Base-by-base conservation (phyloP, 2,888 invertebrate species). In the Nephrocerus scutellatus region DNA sequence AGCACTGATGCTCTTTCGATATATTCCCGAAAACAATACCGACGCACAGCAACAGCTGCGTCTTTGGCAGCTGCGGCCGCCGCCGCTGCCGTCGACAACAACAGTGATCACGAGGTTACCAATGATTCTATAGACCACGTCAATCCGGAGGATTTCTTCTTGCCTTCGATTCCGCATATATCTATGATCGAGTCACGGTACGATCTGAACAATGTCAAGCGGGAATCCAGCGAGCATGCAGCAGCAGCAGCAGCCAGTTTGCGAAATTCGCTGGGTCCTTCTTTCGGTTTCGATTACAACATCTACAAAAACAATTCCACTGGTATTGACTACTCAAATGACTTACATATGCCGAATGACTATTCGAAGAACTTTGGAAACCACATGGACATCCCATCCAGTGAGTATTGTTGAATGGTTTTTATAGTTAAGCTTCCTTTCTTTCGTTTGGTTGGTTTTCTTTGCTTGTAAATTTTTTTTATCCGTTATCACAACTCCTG, bases 361-460 rank as follows among this genome's bases (percentile, higher is more conserved):
- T 68, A 62, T 52, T 53, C 63, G 12, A 68, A 68, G 52, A 62
- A 57, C 43, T 62, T 62, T 50, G 65, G 61, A 33, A 68, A 68
- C 38, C 69, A 69, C 46, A 68, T 69, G 67, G 69, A 69, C 46
- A 68, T 69, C 47, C 69, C 69, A 28, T 56, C 65, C 62, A 68
- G 69, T 69, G 64, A 56, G 63, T 61, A 28, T 23, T 29, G 14
- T 29, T 29, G 10, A 6, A 14, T 29, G 12, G 5, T 8, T 15
- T 5, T 15, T 29, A 29, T 29, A 29, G 4, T 29, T 30, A 30
- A 19, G 18, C n/a, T 18, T 6, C 18, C 19, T 30, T 30, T 6
- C 8, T 20, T 29, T 21, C 7, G 4, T 20, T 33, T 24, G 8
- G 14, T 22, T 37, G n/a, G n/a, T n/a, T n/a, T n/a, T n/a, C n/a